Base-by-base conservation (phyloP, 1,140 invertebrate genomes). In the Drusus annulatus region DNA sequence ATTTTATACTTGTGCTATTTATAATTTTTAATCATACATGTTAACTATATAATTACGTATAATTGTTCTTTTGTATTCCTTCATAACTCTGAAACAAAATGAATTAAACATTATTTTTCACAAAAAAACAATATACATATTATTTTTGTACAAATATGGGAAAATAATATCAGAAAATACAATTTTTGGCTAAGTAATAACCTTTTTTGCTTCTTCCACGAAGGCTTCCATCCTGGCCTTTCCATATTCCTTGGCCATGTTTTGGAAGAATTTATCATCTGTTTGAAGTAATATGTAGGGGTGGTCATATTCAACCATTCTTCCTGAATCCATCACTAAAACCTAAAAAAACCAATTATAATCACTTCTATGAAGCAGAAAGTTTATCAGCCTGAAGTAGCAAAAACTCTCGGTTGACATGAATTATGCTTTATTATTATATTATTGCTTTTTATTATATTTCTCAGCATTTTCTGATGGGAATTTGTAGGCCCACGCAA, bases 251-350 rank as follows among this genome's bases (percentile, higher is more conserved):
- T 86, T 84, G 7, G 87, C 86, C 84, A 87, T 86, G 31, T 85
- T 82, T 8, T 83, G 62, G n/a, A 87, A 83, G 31, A 84, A 50
- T 0, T 87, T 85, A 0, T 84, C 71, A 0, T 81, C 75, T 80
- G 93, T 91, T 65, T 90, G 87, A 3, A 93, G 80, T 15, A 94
- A 87, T 45, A 88, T 84, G 74, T 89, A 89, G 0, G 93, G 93
- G 71, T 91, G 87, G 60, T 88, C 90, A 79, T 88, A 90, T 78
- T 91, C 91, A 31, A 89, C 89, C 23, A 90, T 84, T 10, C 84
- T 85, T 16, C 92, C 92, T 8, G 87, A 88, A 84, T 93, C 92
- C 88, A 96, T 89, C 2, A 96, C 94, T 75, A 96, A 84, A 2
- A 96, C 91, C 84, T 91, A 45, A 45, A 45, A 13, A 45, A 45